Evolutionary conservation across 2,888 invertebrate genomes (phyloP), one percentile per base, ranked within the genome.

Genomic region (Agrypnus murinus): DNA sequence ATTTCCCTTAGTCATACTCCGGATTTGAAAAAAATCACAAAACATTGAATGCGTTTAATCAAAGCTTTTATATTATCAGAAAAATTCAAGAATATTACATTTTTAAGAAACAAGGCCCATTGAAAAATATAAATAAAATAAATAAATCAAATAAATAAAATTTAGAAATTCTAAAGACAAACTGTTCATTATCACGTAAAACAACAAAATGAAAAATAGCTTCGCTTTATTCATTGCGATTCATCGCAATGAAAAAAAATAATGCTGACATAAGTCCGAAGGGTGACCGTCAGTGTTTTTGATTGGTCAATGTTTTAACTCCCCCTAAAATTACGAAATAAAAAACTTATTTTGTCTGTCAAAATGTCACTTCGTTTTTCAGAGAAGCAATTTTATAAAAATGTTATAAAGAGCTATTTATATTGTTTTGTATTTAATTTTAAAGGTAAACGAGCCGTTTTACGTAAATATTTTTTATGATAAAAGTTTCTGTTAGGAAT

Each of bases 391-490:
- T 7, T 15, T 5, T 5, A n/a, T n/a, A 14, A 9, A 15, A 15
- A 43, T 15, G 6, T 43, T 7, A 1, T 25, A 25, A 25, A 25
- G 25, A n/a, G 25, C 5, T 25, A 25, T 25, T 25, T 25, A 5
- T 25, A 25, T 25, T 25, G 25, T 25, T 25, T 5, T 25, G 5
- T 25, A 25, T 25, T 25, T 25, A 25, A 25, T 25, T 25, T 25
- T 25, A 25, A 43, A 43, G 12, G 43, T 43, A 43, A 43, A 43
- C 12, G 32, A 50, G 12, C 17, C 8, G 14, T 50, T 50, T 45
- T 46, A 25, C 12, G 50, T 31, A 50, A 50, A 50, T 32, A 50
- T 50, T 32, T n/a, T 50, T 50, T 50, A 50, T 17, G 25, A n/a
- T 50, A 32, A 50, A 31, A 25, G 25, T 25, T 25, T 25, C 25